A percentile compares a stretch with the other conserved stretches of the same genome.
These are phyloP conservation scores for Palythoa caribaeorum DNA, from an alignment of 92 coral and sea anemone species.

Conservation along the genomic window DNA sequence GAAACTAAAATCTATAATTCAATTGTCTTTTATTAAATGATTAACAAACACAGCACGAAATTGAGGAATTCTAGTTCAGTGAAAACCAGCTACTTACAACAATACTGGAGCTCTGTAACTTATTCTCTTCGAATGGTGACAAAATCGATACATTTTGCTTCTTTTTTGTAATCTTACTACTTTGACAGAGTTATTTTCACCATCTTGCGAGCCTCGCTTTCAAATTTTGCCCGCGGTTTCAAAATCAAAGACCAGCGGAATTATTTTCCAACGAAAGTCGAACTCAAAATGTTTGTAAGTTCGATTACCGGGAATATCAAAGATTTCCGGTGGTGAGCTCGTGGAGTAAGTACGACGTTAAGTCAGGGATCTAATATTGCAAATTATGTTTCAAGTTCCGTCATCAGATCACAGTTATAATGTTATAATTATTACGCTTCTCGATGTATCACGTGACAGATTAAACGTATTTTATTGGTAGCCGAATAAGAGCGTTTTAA, in stretches of 20 bases:
- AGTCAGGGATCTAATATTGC: too few species aligned
- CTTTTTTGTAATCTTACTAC: neutral
- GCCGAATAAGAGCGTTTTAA: too few species aligned
- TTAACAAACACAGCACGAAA: too few species aligned
- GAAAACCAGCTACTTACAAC: slow-evolving; percentile 5
- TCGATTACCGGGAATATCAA: neutral
- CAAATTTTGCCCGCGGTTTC: slow-evolving; percentile 29
- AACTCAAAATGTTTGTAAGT: neutral
- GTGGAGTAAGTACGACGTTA: too few species aligned
- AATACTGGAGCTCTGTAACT: slow-evolving; percentile 8
- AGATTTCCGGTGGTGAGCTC: too few species aligned
- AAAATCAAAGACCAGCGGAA: slow-evolving; percentile 6
- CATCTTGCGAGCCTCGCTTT: slow-evolving; percentile 6
- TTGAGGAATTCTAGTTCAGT: neutral
- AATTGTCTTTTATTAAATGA: too few species aligned
- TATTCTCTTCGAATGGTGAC: neutral
- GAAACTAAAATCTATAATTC: too few species aligned
- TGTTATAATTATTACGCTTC: too few species aligned
- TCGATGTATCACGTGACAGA: too few species aligned
- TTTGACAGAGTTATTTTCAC: neutral
- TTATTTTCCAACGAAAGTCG: neutral
- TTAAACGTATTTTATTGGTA: too few species aligned
- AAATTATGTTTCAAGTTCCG: too few species aligned
- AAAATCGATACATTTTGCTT: neutral
- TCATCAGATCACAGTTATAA: too few species aligned